Percentiles rank a stretch among this genome's conserved stretches.
Conservation (phyloP, 2,888 invertebrate species). For the Lobophora halterata region DNA sequence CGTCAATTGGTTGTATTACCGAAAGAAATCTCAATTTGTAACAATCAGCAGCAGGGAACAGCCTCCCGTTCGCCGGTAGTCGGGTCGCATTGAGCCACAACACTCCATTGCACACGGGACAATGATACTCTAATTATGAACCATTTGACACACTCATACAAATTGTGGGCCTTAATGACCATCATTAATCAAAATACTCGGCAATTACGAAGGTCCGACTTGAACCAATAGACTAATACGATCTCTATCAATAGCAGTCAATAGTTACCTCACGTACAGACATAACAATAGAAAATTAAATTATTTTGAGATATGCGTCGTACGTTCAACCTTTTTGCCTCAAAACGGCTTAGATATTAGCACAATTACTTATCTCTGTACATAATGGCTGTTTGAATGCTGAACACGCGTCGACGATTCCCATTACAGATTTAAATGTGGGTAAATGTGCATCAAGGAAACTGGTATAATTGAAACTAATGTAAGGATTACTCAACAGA, state of each 20-base stretch:
- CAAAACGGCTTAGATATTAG: constrained; percentile 47
- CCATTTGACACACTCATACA: constrained; percentile 70
- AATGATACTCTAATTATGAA: constrained; percentile 75
- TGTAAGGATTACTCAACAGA: constrained; percentile 77
- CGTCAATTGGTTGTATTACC: constrained; percentile 44
- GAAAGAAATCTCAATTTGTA: constrained; percentile 71
- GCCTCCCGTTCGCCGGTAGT: constrained; percentile 41
- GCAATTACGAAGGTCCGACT: constrained; percentile 31
- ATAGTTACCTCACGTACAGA: constrained; percentile 41
- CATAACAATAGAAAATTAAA: constrained; percentile 35
- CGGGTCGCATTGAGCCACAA: constrained; percentile 45
- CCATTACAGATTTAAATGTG: constrained; percentile 56
- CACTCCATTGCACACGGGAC: constrained; percentile 65
- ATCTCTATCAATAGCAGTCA: constrained; percentile 30
- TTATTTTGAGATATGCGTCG: constrained; percentile 45
- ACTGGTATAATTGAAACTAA: constrained; percentile 77
- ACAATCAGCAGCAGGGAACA: constrained; percentile 64
- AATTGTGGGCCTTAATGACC: constrained; percentile 52
- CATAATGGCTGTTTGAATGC: constrained; percentile 57
- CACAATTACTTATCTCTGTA: constrained; percentile 43
- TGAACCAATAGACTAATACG: constrained; percentile 25
- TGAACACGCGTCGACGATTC: constrained; percentile 54
- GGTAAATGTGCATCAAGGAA: constrained; percentile 64
- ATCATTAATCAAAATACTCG: constrained; percentile 56
- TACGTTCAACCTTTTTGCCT: constrained; percentile 38